phyloP scores from a whole-genome alignment of 2,113 vertebrate genomes.

The Prinia subflava region DNA sequence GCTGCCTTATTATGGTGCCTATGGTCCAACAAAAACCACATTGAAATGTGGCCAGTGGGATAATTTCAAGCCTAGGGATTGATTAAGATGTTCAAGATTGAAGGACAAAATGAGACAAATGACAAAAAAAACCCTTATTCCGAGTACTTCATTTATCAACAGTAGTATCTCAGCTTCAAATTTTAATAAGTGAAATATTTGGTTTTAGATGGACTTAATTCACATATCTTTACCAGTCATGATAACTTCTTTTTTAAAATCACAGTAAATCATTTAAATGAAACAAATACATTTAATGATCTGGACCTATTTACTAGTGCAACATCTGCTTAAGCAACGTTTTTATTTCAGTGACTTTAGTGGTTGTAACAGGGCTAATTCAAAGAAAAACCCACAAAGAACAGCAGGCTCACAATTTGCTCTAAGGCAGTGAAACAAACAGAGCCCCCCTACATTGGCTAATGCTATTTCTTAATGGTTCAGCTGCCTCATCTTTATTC shows the following conservation, averaged over 20 bases:
- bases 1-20: neutral
- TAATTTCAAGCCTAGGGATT: neutral
- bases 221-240: neutral
- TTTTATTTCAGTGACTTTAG: neutral
- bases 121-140: too few relatives aligned
- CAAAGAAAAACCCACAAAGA: neutral
- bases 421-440: neutral
- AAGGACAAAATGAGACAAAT: neutral
- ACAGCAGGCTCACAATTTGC: neutral
- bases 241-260: neutral
- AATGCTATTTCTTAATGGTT: conserved; percentile 13
- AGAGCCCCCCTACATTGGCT: neutral
- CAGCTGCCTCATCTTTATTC: conserved; percentile 7
- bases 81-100: neutral
- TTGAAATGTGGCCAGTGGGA: neutral
- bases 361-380: conserved; percentile 15
- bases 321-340: neutral
- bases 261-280: neutral
- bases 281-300: neutral
- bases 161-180: neutral
- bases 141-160: neutral
- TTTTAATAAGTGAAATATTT: neutral
- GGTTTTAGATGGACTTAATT: neutral
- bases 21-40: neutral
- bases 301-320: neutral